A percentile compares a stretch with the other conserved stretches of the same genome.
phyloP scores from a whole-genome alignment of 2,888 invertebrate species.

The Latrodectus hesperus region DNA sequence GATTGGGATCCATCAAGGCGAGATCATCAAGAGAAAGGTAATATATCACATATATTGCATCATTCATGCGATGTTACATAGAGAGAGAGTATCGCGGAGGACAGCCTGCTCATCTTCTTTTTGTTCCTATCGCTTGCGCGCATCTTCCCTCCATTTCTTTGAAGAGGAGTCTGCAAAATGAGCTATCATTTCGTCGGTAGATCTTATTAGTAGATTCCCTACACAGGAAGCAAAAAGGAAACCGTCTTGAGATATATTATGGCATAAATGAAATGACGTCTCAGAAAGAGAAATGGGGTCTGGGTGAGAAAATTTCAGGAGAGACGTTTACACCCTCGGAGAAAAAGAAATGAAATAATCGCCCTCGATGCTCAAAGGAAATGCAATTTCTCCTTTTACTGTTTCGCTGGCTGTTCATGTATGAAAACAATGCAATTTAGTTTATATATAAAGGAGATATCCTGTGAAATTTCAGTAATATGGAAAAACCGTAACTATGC shows the following conservation, averaged over 20 bases:
- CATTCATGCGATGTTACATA: slow-evolving; percentile 8
- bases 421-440: no score
- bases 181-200: slow-evolving; percentile 21
- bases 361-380: no score
- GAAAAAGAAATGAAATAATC: not conserved
- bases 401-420: no score
- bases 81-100: not conserved
- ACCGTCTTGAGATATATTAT: slow-evolving; percentile 20
- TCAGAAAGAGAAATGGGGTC: not conserved
- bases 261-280: slow-evolving; percentile 41
- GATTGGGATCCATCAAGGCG: slow-evolving; percentile 10
- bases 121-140: no score
- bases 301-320: not conserved
- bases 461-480: no score
- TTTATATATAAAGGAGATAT: no score
- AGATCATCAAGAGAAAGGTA: not conserved
- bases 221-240: not conserved
- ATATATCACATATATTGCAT: slow-evolving; percentile 42
- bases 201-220: slow-evolving; percentile 40
- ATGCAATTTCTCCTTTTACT: no score
- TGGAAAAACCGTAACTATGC: no score
- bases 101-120: no score
- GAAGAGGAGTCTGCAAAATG: slow-evolving; percentile 16
- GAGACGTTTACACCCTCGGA: not conserved
- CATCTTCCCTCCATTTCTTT: not conserved